Conservation (phyloP, 1,140 invertebrate species). For the Drosophila equinoxialis region DNA sequence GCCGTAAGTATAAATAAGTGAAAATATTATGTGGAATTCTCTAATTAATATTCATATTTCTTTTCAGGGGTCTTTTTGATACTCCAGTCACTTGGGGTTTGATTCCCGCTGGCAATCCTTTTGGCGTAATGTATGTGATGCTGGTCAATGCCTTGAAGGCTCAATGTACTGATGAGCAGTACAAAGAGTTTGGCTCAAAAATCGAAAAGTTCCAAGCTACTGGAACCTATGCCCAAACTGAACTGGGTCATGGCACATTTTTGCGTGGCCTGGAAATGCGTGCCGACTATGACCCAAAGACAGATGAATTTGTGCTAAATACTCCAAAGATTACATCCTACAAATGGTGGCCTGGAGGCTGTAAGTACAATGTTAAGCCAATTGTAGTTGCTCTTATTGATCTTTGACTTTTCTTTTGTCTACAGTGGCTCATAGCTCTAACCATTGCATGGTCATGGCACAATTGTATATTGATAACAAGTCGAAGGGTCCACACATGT, state of each 20-base stretch:
- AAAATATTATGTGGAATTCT: background rate
- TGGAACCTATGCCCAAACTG: slow-evolving; percentile 97
- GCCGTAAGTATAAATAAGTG: slow-evolving; percentile 78
- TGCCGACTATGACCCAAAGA: slow-evolving; percentile 93
- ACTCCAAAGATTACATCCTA: slow-evolving; percentile 94
- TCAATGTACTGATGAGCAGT: slow-evolving; percentile 93
- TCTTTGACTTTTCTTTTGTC: background rate
- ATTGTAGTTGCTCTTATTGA: background rate
- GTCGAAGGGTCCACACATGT: slow-evolving; percentile 94
- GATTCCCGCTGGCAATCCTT: slow-evolving; percentile 90
- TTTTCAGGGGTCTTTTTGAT: slow-evolving; percentile 44
- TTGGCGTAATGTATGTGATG: slow-evolving; percentile 94
- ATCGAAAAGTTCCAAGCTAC: slow-evolving; percentile 92
- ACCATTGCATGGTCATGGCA: slow-evolving; percentile 94
- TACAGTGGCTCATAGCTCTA: slow-evolving; percentile 94
- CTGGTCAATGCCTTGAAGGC: slow-evolving; percentile 94
- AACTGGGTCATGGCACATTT: slow-evolving; percentile 97
- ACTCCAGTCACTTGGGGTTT: slow-evolving; percentile 47
- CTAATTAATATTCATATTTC: background rate
- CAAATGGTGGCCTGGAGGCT: slow-evolving; percentile 97
- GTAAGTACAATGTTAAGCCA: slow-evolving; percentile 85
- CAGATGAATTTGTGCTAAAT: slow-evolving; percentile 94
- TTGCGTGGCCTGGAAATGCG: slow-evolving; percentile 95
- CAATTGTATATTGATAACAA: slow-evolving; percentile 93
- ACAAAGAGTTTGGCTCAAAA: slow-evolving; percentile 89